Conservation (phyloP, 2,113 vertebrate species). For the Philantomba maxwellii region DNA sequence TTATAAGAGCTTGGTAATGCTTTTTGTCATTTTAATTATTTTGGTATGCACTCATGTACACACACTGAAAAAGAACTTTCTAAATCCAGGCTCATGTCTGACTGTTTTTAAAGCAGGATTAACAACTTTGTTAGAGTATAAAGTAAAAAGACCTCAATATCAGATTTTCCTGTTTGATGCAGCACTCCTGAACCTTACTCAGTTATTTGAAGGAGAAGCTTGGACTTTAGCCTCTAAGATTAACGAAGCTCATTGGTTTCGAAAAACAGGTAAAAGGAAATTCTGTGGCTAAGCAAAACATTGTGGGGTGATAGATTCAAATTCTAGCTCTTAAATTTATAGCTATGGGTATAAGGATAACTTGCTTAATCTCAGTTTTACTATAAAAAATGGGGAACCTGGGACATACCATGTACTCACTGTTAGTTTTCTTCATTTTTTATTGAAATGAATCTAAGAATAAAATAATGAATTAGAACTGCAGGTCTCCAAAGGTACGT, state of each 20-base stretch:
- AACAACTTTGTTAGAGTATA: slow-evolving; percentile 22
- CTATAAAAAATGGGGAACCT: slow-evolving; percentile 5
- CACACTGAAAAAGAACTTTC: background rate
- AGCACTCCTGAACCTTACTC: slow-evolving; percentile 81
- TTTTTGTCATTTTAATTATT: slow-evolving; percentile 53
- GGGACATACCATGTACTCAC: background rate
- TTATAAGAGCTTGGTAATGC: slow-evolving; percentile 9
- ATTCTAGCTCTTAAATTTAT: slow-evolving; percentile 24
- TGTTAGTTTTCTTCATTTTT: slow-evolving; percentile 37
- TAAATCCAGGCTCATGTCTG: background rate
- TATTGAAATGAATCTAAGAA: background rate
- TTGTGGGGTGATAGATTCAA: background rate
- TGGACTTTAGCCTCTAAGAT: slow-evolving; percentile 69
- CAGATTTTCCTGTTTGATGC: slow-evolving; percentile 48
- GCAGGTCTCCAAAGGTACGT: background rate
- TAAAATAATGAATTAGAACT: slow-evolving; percentile 44
- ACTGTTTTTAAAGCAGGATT: slow-evolving; percentile 28
- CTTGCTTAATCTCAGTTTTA: background rate
- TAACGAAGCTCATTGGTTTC: slow-evolving; percentile 91
- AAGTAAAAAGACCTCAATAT: background rate
- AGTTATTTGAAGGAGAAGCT: slow-evolving; percentile 51
- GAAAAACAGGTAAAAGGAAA: slow-evolving; percentile 86
- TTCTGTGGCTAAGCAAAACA: background rate
- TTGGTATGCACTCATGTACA: background rate
- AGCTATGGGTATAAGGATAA: background rate